Evolutionary conservation across 2,888 invertebrate species (phyloP).

Genomic region (Glomeris marginata): DNA sequence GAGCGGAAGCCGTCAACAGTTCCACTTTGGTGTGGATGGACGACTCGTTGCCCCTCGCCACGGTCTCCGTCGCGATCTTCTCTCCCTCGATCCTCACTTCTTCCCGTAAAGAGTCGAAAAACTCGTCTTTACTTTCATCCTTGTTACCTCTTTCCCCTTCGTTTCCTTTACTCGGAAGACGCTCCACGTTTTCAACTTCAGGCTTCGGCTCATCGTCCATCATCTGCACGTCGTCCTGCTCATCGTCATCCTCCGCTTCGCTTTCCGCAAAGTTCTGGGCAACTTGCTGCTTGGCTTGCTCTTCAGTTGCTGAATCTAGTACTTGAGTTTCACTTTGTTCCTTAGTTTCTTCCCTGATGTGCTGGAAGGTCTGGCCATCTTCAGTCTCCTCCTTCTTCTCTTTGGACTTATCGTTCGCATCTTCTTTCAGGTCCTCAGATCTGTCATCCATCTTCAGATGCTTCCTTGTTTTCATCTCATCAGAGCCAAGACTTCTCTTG

Average conservation of each 20-base stretch:
- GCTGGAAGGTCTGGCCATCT: slow-evolving; percentile 34
- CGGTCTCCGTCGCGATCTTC: slow-evolving; percentile 45
- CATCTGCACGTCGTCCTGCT: slow-evolving; percentile 32
- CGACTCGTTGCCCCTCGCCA: slow-evolving; percentile 52
- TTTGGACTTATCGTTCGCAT: slow-evolving; percentile 28
- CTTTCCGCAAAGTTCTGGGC: slow-evolving; percentile 37
- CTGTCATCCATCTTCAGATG: slow-evolving; percentile 25
- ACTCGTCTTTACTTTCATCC: slow-evolving; percentile 26
- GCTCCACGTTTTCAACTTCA: neutral
- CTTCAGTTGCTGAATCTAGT: slow-evolving; percentile 39
- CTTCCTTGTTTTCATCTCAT: slow-evolving; percentile 4
- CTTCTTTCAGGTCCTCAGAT: slow-evolving; percentile 35
- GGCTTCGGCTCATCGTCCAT: slow-evolving; percentile 22
- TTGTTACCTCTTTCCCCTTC: slow-evolving; percentile 22
- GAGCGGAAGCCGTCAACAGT: slow-evolving; percentile 19
- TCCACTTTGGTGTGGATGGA: slow-evolving; percentile 52
- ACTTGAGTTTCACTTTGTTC: slow-evolving; percentile 55
- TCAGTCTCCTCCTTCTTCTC: slow-evolving; percentile 19
- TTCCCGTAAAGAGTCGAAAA: slow-evolving; percentile 30
- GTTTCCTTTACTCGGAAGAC: slow-evolving; percentile 7
- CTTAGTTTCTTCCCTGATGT: slow-evolving; percentile 15
- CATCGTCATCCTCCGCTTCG: slow-evolving; percentile 28
- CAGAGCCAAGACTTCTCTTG: slow-evolving; percentile 46
- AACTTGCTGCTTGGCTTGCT: slow-evolving; percentile 59
- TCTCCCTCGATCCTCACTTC: slow-evolving; percentile 52